A percentile compares a stretch with the other conserved stretches of the same genome.
phyloP scores from a whole-genome alignment of 2,113 vertebrate genomes.

The Forbesichthys papilliferus region DNA sequence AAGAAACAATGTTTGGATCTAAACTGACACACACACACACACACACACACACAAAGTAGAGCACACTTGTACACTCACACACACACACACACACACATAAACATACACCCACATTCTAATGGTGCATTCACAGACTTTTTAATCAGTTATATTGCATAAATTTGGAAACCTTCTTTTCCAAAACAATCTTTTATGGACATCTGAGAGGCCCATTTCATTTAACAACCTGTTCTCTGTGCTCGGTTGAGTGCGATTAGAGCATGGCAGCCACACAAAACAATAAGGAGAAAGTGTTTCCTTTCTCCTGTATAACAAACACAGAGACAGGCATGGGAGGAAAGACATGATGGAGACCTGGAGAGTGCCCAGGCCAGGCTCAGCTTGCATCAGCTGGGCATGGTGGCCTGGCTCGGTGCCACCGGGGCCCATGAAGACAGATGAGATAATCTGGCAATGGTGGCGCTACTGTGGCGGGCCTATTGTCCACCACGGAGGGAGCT shows the following conservation, averaged over 20 bases:
- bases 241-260: neutral
- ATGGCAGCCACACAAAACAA: neutral
- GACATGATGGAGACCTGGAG: slow-evolving; percentile 13
- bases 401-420: slow-evolving; percentile 51
- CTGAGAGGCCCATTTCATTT: too few species aligned
- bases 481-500: slow-evolving; percentile 70
- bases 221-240: too few species aligned
- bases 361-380: slow-evolving; percentile 18
- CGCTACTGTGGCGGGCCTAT: slow-evolving; percentile 60
- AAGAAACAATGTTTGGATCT: too few species aligned
- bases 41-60: neutral
- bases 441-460: slow-evolving; percentile 67
- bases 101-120: neutral
- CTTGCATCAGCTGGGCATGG: slow-evolving; percentile 34
- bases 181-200: too few species aligned
- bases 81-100: neutral
- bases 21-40: neutral
- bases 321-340: neutral
- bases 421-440: slow-evolving; percentile 53
- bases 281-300: neutral
- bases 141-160: too few species aligned
- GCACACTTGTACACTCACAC: neutral
- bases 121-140: too few species aligned
- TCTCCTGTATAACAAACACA: neutral
- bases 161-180: too few species aligned